Percentiles rank a stretch among this genome's conserved stretches.
phyloP scores from a whole-genome alignment of 2,797 vertebrate genomes.

The Lycodopsis pacificus region DNA sequence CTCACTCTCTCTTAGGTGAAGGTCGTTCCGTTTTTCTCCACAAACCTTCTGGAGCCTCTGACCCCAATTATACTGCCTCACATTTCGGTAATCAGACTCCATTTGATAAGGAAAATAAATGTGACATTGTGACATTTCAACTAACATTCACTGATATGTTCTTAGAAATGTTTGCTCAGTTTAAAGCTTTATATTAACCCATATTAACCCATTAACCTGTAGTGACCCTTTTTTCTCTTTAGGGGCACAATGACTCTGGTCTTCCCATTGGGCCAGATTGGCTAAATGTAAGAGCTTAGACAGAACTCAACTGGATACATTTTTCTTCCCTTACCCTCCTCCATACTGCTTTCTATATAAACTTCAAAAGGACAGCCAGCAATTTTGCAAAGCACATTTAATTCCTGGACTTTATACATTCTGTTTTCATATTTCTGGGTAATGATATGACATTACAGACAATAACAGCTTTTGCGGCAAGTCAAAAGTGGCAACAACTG shows the following conservation, averaged over 20 bases:
- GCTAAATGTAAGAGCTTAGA: conserved; percentile 46
- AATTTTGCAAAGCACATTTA: conserved; percentile 61
- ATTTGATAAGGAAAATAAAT: conserved; percentile 25
- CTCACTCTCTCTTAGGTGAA: conserved; percentile 45
- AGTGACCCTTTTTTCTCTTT: conserved; percentile 28
- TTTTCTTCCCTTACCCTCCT: conserved; percentile 24
- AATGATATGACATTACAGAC: conserved; percentile 43
- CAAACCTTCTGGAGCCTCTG: conserved; percentile 51
- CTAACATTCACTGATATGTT: conserved; percentile 9
- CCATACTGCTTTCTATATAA: conserved; percentile 38
- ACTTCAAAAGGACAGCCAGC: conserved; percentile 50
- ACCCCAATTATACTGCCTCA: conserved; percentile 39
- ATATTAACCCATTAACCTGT: conserved; percentile 42
- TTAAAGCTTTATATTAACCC: not conserved
- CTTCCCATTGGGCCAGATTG: conserved; percentile 57
- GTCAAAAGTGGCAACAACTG: conserved; percentile 56
- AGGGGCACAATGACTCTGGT: conserved; percentile 53
- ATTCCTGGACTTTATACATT: conserved; percentile 39
- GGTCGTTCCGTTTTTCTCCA: conserved; percentile 36
- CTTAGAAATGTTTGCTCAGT: not conserved
- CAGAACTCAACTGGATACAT: conserved; percentile 50
- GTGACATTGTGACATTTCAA: conserved; percentile 9
- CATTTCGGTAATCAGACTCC: conserved; percentile 56
- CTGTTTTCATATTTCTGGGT: conserved; percentile 33
- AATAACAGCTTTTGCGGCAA: conserved; percentile 50